phyloP scores from a whole-genome alignment of 2,113 vertebrate species.

The Melanerpes formicivorus region DNA sequence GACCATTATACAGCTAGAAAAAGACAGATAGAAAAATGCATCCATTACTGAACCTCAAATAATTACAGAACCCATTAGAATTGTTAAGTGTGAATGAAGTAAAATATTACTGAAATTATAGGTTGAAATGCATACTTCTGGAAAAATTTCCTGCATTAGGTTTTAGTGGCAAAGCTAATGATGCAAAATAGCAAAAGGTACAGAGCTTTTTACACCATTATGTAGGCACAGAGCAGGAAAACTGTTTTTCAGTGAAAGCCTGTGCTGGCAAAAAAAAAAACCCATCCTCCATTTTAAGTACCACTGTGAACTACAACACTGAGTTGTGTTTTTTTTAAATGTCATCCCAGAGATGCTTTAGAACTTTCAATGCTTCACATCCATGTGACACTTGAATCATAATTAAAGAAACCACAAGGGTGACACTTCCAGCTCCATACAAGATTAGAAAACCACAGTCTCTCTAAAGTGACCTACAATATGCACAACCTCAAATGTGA shows the following conservation, averaged over 20 bases:
- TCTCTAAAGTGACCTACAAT: not conserved
- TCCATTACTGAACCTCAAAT: not conserved
- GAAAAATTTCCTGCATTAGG: not conserved
- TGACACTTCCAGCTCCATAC: not conserved
- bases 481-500: not conserved
- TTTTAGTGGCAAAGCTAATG: not conserved
- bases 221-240: not conserved
- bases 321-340: not conserved
- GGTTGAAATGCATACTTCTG: not conserved
- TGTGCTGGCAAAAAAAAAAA: not conserved
- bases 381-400: not conserved
- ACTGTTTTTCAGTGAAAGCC: not conserved
- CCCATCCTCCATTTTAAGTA: not conserved
- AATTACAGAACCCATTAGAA: not conserved
- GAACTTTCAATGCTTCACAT: not conserved
- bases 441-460: not conserved
- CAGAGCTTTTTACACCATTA: not conserved
- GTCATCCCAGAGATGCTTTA: not conserved
- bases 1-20: not conserved
- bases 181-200: not conserved
- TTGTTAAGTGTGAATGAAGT: not conserved
- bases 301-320: not conserved
- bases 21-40: not conserved
- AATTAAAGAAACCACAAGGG: not conserved
- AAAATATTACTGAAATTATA: not conserved